Base-by-base conservation (phyloP, 2,113 vertebrate genomes). In the Saguinus midas region DNA sequence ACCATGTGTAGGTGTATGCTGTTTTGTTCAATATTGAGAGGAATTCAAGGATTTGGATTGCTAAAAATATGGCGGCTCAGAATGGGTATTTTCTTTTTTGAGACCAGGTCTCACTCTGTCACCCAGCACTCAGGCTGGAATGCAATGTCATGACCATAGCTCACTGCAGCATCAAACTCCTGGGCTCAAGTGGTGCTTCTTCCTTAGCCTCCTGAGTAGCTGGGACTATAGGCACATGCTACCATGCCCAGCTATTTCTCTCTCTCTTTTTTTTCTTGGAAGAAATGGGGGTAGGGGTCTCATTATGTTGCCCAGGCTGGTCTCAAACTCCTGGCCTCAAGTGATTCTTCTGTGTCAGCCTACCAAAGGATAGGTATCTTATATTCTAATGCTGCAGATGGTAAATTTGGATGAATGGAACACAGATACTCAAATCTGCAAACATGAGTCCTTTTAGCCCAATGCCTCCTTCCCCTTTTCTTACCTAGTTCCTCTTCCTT, bases 41-140 rank as follows among this genome's bases (percentile, higher is more conserved):
- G 80, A 96, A 68, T 70, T 70, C 70, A 89, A 93, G 43, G 0
- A 87, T 95, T 97, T 92, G 58, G 85, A 45, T 27, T 85, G 75
- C 27, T 89, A 37, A 92, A 10, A 55, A 72, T 92, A 73, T 21
- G 61, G 97, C 48, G 35, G 66, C 90, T 92, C 20, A 66, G 45
- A 40, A 96, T 40, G 23, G 37, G 23, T 32, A 35, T 8, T 68
- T 17, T 35, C 32, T 35, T 17, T 68, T 68, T 68, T 68, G 27
- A 68, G 32, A 35, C 66, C 17, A 35, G 32, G 6, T 68, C 66
- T 68, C 32, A 35, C 32, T 18, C 66, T n/a, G 66, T 68, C 66
- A 18, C 29, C 32, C 32, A 68, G 66, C 66, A 68, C 14, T 32
- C 66, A n/a, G 66, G 32, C 32, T 68, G 16, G 66, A 68, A 35